Percentiles rank a stretch among this genome's conserved stretches.
Evolutionary conservation across 2,888 invertebrate genomes (phyloP).

Genomic region (Cheilosia vulpina): DNA sequence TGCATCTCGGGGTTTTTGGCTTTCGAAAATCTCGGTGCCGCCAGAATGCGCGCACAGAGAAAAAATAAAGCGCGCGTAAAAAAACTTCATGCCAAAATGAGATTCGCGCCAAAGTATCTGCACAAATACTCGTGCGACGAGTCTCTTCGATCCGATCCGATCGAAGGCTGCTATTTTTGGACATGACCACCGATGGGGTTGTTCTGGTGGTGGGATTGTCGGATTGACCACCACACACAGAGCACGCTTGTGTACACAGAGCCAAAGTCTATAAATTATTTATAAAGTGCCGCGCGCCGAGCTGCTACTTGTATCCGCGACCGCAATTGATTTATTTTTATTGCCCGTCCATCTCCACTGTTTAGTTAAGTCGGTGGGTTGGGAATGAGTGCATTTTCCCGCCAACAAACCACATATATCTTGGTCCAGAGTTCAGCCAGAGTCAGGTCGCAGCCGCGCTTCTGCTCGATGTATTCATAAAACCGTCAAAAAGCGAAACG

Average conservation of each 20-base stretch:
- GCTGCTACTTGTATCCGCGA: conserved; percentile 65
- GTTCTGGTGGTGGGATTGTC: conserved; percentile 68
- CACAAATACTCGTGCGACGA: conserved; percentile 14
- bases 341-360: conserved; percentile 61
- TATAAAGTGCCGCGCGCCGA: conserved; percentile 63
- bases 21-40: conserved; percentile 29
- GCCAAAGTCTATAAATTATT: conserved; percentile 72
- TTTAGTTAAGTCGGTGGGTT: conserved; percentile 41
- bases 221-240: conserved; percentile 71
- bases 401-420: conserved; percentile 47
- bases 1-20: conserved; percentile 40
- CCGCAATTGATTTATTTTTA: conserved; percentile 75
- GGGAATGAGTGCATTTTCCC: conserved; percentile 39
- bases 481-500: conserved; percentile 51
- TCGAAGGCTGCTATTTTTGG: conserved; percentile 71
- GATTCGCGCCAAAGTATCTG: conserved; percentile 70
- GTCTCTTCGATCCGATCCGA: conserved; percentile 36
- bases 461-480: conserved; percentile 36
- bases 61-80: conserved; percentile 46
- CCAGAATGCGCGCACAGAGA: conserved; percentile 19
- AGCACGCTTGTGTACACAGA: conserved; percentile 13
- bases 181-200: conserved; percentile 73
- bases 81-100: conserved; percentile 64
- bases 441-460: not conserved
- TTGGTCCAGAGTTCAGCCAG: conserved; percentile 53